These are phyloP conservation scores for Heliconius ethilla DNA, from an alignment of 2,888 invertebrate species.

Conservation along the genomic window DNA sequence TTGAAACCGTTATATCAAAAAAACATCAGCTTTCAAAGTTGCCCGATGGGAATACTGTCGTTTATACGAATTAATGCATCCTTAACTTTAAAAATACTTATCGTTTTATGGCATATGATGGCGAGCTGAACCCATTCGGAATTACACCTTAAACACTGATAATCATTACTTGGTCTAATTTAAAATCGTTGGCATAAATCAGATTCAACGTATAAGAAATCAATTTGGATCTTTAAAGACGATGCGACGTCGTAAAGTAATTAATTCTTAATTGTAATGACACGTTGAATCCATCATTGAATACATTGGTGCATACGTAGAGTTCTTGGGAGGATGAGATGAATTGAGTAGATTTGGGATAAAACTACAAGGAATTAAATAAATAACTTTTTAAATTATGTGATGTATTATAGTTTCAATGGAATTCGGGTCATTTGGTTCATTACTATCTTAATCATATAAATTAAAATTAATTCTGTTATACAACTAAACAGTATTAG, in stretches of 20 bases:
- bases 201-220: constrained; percentile 52
- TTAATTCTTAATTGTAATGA: constrained; percentile 50
- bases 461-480: neutral
- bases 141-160: constrained; percentile 62
- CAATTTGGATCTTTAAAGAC: constrained; percentile 47
- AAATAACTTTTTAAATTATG: neutral
- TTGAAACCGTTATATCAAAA: constrained; percentile 21
- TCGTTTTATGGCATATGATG: constrained; percentile 35
- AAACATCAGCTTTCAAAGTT: constrained; percentile 29
- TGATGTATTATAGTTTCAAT: neutral
- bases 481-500: neutral
- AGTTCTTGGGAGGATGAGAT: constrained; percentile 35
- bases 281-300: constrained; percentile 47
- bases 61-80: constrained; percentile 31
- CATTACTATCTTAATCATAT: neutral
- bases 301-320: constrained; percentile 37
- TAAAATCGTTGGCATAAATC: constrained; percentile 53
- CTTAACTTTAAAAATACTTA: constrained; percentile 21
- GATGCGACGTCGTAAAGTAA: constrained; percentile 46
- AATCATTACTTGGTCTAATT: constrained; percentile 65
- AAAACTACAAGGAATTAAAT: neutral
- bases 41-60: constrained; percentile 19
- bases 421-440: neutral
- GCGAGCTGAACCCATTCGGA: constrained; percentile 54
- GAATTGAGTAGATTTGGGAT: constrained; percentile 29